Evolutionary conservation across 2,113 vertebrate species (phyloP), one percentile per base, ranked within the genome.

Genomic region (Pelecanus crispus): DNA sequence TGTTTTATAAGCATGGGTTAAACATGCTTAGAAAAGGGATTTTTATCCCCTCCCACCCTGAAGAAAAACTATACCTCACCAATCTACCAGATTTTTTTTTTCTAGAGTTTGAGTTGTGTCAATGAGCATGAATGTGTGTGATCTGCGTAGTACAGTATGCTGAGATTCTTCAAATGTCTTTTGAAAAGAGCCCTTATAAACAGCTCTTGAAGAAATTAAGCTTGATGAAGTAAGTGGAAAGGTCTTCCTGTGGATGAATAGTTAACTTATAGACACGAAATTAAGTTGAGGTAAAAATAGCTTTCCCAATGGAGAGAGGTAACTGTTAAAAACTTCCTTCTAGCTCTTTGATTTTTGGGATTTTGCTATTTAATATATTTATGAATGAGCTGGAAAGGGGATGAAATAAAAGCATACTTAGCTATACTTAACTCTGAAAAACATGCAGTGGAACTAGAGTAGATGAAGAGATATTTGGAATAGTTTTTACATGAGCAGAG

Each of bases 121-220:
- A 90, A 3, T 80, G 42, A 88, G 25, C 17, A 16, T 58, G 58
- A 73, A 52, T 49, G 25, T 50, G 28, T 85, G 45, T 73, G 80
- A 83, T 88, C 40, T 72, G 13, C 58, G 80, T 72, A 44, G 31
- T 77, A 45, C 26, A 50, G 21, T 73, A n/a, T 72, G 28, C 88
- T 90, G 53, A 86, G 45, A 80, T 92, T 75, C 49, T 90, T 94
- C 53, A 38, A 62, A 90, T 53, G 55, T 70, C 71, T 90, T 78
- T 73, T 92, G 44, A 90, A 86, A 94, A 90, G 79, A 73, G 29
- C 50, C 42, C 71, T 96, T 81, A 44, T 70, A 86, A 93, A 90
- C 62, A 92, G 47, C 86, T 88, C 91, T 94, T 94, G 67, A 93
- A 92, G 81, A 92, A 95, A 96, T 94, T 96, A 95, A 84, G 36